Evolutionary conservation across 1,140 invertebrate species (phyloP), one percentile per base, ranked within the genome.

Genomic region (Eriosoma lanigerum): DNA sequence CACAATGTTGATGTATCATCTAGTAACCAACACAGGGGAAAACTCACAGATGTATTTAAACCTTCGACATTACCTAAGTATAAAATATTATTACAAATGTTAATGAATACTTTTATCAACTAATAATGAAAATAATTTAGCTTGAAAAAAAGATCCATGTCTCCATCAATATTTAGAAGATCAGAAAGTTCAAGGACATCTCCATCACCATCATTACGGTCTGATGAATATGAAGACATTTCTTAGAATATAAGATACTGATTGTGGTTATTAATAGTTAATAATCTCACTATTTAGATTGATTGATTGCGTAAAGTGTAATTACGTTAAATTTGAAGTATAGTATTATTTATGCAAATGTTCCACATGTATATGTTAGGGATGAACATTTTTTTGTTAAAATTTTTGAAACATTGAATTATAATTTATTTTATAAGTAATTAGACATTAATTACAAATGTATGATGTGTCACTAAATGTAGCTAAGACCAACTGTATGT

Each of bases 141-240:
- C 15, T 62, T 78, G 48, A 78, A 78, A 62, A 78, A 78, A 17
- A 78, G 56, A 46, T n/a, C 75, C 21, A 78, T 78, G 54, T 78
- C 75, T 62, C 75, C 75, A 8, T 78, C 56, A 78, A 78, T 78
- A 78, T 78, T 78, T 62, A 78, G 75, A 78, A 78, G 17, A 46
- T 78, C 75, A 54, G 75, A 78, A 44, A 58, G 56, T 62, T 60
- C 56, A 26, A 78, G 75, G 8, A 26, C 38, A 60, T 78, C 75
- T 60, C 75, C 75, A 78, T 58, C 75, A 0, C 75, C 75, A 26
- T 78, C 75, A 62, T 15, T 58, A 26, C 56, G 38, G 13, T 78
- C 75, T 12, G 75, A 78, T 62, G 75, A 78, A 60, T 78, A 78
- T 29, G 75, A 78, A 78, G 75, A 78, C 60, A 78, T 78, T 5